phyloP scores from a whole-genome alignment of 2,888 invertebrate genomes.

The Acanthosepion pharaonis region DNA sequence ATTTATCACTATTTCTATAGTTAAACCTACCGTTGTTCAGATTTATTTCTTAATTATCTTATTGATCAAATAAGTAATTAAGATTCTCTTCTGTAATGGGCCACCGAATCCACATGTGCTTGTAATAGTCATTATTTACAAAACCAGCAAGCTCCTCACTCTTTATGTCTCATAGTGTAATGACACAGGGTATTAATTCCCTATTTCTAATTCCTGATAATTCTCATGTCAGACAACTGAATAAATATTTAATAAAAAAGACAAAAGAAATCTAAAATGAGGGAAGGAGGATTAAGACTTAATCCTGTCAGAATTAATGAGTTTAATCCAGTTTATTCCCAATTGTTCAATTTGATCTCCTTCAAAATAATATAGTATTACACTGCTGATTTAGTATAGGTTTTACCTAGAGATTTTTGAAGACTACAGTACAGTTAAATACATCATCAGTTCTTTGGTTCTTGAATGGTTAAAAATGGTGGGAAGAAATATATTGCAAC shows the following conservation, averaged over 20 bases:
- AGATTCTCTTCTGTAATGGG: not conserved
- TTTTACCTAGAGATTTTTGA: not conserved
- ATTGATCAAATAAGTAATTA: not conserved
- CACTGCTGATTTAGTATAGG: not conserved
- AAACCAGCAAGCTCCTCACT: not conserved
- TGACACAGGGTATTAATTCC: no score
- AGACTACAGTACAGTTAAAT: no score
- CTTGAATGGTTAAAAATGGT: no score
- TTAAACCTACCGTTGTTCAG: not conserved
- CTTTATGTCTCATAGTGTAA: not conserved
- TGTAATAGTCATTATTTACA: not conserved
- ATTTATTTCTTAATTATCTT: not conserved
- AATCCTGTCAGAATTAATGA: conserved; percentile 33
- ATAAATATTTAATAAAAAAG: not conserved
- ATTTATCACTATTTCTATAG: not conserved
- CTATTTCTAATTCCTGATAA: not conserved
- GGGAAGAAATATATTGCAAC: no score
- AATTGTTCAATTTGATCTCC: not conserved
- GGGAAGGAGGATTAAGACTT: not conserved
- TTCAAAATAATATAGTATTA: not conserved
- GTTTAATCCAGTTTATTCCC: conserved; percentile 6
- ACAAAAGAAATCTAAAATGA: conserved; percentile 33
- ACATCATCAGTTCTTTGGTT: no score
- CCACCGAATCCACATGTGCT: not conserved
- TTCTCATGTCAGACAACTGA: conserved; percentile 33